Base-by-base conservation (phyloP, 2,888 invertebrate species). In the Cephus spinipes region DNA sequence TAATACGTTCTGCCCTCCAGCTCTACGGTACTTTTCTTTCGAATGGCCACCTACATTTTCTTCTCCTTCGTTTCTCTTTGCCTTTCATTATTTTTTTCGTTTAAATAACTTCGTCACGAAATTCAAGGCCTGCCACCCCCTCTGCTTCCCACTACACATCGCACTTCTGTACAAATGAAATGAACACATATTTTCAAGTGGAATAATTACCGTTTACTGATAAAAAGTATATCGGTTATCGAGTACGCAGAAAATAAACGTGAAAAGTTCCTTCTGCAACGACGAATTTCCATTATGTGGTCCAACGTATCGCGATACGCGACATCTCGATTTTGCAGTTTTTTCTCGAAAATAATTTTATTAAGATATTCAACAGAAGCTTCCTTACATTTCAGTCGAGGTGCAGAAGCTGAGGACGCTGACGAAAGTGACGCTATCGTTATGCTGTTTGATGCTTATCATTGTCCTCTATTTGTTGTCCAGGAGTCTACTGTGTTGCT, bases 391-490 rank as follows among this genome's bases (percentile, higher is more conserved):
- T 83, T 31, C 82, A 89, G 89, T 79, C 0, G 84, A 89, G 55
- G 77, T 88, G 23, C 75, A 83, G 55, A 83, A 78, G 75, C 79
- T 89, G 11, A 76, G 77, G 69, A 84, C 79, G 23, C 79, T 86
- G 12, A 80, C 84, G 4, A 83, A 80, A 36, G 71, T 87, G 30
- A 83, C 88, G 0, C 79, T 86, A 31, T 79, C 84, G 3, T 78
- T 87, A 15, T 86, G 86, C 1, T 76, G 86, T 4, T 35, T 87
- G 4, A 81, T 84, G 0, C 74, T 86, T 4, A 23, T 85, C 1
- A 80, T 80, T n/a, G 79, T 85, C 6, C n/a, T 87, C 0, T 84
- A 79, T 35, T 78, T 89, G 30, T 23, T 88, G 6, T 81, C 80
- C 23, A 83, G 76, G 71, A 85, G 80, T 55, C 40, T 55, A 55